Evolutionary conservation across 2,797 vertebrate genomes (phyloP), one percentile per base, ranked within the genome.

Genomic region (Falco columbarius): DNA sequence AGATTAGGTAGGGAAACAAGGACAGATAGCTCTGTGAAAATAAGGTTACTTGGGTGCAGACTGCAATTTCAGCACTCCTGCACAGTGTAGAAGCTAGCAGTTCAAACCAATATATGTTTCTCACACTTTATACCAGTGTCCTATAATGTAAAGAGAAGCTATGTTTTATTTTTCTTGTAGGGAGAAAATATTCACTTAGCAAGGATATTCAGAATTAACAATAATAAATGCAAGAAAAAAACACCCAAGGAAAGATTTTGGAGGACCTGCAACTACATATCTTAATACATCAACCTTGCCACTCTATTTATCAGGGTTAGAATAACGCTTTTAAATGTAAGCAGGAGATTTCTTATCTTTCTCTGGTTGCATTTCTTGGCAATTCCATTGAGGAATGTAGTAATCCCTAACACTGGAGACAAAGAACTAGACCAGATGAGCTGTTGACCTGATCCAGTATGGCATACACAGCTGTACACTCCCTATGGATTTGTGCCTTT

Each of bases 401-500:
- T 29, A 70, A 83, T n/a, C 8, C 2, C 13, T 38, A 55, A 29
- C 13, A 14, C 26, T 51, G 14, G 34, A 54, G 42, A 34, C 30
- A 36, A 36, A 27, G 13, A 74, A 26, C 6, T 24, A 38, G 44
- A 55, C 62, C 58, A 72, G 32, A 52, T 49, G 21, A 82, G 22
- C 16, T 52, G 7, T 8, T 56, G 27, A 47, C 2, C 2, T 52
- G 30, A 46, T 66, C 7, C 24, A 52, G 3, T 47, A 38, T 6
- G 12, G 5, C 23, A 70, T 15, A 42, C 6, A 14, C 22, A 51
- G 36, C 36, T 73, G 11, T 15, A 66, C 9, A 40, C 5, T 84
- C 42, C 19, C n/a, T 34, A 7, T 1, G 7, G 19, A 66, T 14
- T 62, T 0, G 0, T 70, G 38, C 7, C 29, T 81, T 77, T 77